These are phyloP conservation scores for Odontamblyopus lacepedii DNA, from an alignment of 2,797 vertebrate genomes.

Conservation along the genomic window DNA sequence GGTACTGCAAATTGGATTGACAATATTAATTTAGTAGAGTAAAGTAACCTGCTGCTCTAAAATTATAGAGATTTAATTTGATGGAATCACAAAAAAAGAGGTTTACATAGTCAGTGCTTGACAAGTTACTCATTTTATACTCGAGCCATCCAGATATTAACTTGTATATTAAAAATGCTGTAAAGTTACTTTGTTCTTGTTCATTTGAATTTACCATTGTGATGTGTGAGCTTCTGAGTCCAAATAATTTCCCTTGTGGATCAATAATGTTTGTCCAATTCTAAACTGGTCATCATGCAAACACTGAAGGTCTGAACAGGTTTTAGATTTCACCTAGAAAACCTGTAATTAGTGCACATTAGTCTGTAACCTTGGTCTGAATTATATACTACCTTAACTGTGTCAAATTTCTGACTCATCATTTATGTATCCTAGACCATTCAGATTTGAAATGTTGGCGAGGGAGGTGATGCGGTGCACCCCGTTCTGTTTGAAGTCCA, in stretches of 20 bases:
- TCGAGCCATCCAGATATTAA: too few species aligned
- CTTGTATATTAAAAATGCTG: too few species aligned
- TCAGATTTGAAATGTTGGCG: slow-evolving; percentile 66
- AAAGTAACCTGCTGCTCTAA: too few species aligned
- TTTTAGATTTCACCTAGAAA: neutral
- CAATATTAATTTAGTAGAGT: neutral
- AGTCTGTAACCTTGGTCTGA: slow-evolving; percentile 11
- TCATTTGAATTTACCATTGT: too few species aligned
- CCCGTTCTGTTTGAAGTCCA: slow-evolving; percentile 68
- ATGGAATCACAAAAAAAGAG: too few species aligned
- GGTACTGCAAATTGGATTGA: neutral
- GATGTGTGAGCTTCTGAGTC: too few species aligned
- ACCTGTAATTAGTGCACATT: slow-evolving; percentile 31
- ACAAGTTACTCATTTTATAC: too few species aligned
- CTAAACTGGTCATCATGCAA: neutral
- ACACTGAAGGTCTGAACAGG: slow-evolving; percentile 2
- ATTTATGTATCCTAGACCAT: slow-evolving; percentile 74
- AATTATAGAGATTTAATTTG: too few species aligned
- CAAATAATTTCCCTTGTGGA: too few species aligned
- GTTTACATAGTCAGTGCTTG: too few species aligned
- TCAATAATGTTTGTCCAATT: too few species aligned
- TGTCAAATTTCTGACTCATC: slow-evolving; percentile 81
- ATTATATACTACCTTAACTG: slow-evolving; percentile 32
- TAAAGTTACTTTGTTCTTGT: too few species aligned
- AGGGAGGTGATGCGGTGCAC: slow-evolving; percentile 60